Evolutionary conservation across 2,888 invertebrate species (phyloP).

Genomic region (Taphrorychus bicolor): DNA sequence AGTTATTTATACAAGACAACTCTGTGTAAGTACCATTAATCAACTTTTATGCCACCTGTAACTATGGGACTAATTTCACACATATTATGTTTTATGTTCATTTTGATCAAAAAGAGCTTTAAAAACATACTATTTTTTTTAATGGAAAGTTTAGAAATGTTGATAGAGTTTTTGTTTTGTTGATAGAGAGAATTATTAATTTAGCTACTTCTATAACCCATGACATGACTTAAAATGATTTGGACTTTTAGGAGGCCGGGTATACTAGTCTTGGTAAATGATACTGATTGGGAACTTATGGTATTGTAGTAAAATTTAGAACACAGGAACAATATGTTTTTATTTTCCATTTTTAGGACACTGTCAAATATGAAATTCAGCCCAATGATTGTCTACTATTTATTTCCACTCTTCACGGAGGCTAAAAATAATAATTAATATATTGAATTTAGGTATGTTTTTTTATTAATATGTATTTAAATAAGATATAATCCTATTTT

Average conservation of each 20-base stretch:
- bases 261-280: conserved; percentile 92
- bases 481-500: too few relatives aligned
- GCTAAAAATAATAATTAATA: too few relatives aligned
- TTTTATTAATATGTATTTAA: too few relatives aligned
- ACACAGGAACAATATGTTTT: conserved; percentile 2
- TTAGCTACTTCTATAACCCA: too few relatives aligned
- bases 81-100: too few relatives aligned
- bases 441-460: too few relatives aligned
- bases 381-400: conserved; percentile 76
- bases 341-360: conserved; percentile 62
- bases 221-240: too few relatives aligned
- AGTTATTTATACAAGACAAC: conserved; percentile 66
- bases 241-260: conserved; percentile 81
- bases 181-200: neutral
- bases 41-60: too few relatives aligned
- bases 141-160: neutral
- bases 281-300: conserved; percentile 93
- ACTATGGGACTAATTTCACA: too few relatives aligned
- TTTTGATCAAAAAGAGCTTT: too few relatives aligned
- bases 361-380: conserved; percentile 73
- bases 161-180: neutral
- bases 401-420: conserved; percentile 86
- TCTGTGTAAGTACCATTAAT: conserved; percentile 61
- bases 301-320: conserved; percentile 55
- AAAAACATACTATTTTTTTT: conserved; percentile 1